Evolutionary conservation across 2,888 invertebrate species (phyloP).

Genomic region (Tanytarsus gracilentus): DNA sequence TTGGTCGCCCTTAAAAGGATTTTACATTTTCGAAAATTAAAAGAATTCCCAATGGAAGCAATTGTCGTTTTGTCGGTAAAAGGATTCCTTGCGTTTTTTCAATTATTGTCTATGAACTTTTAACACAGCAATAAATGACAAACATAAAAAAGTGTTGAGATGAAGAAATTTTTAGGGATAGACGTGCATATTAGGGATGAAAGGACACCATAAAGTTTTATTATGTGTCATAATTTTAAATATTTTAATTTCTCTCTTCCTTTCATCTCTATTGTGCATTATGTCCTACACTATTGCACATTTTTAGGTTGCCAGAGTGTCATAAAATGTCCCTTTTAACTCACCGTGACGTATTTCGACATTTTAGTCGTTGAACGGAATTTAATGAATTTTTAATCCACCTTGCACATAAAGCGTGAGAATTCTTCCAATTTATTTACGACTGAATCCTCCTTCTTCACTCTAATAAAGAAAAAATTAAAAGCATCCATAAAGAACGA

Average conservation of each 20-base stretch:
- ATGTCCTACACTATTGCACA: slow-evolving; percentile 1
- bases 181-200: background rate
- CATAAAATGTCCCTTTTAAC: no score
- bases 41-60: slow-evolving; percentile 19
- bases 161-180: background rate
- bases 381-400: no score
- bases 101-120: slow-evolving; percentile 20
- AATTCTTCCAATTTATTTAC: slow-evolving; percentile 26
- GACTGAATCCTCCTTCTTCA: background rate
- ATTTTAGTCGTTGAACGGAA: no score
- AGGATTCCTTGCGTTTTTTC: background rate
- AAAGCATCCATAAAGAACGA: slow-evolving; percentile 20
- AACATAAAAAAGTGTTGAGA: background rate
- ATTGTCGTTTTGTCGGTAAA: background rate
- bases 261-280: background rate
- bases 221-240: slow-evolving; percentile 25
- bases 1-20: slow-evolving; percentile 10
- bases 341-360: no score
- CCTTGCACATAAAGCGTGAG: slow-evolving; percentile 22
- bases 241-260: slow-evolving; percentile 15
- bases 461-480: background rate
- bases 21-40: slow-evolving; percentile 19
- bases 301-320: background rate
- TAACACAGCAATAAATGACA: slow-evolving; percentile 13
- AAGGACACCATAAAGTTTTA: slow-evolving; percentile 25